Conservation (phyloP, 1,140 invertebrate species). For the Brachionus rotundiformis region DNA sequence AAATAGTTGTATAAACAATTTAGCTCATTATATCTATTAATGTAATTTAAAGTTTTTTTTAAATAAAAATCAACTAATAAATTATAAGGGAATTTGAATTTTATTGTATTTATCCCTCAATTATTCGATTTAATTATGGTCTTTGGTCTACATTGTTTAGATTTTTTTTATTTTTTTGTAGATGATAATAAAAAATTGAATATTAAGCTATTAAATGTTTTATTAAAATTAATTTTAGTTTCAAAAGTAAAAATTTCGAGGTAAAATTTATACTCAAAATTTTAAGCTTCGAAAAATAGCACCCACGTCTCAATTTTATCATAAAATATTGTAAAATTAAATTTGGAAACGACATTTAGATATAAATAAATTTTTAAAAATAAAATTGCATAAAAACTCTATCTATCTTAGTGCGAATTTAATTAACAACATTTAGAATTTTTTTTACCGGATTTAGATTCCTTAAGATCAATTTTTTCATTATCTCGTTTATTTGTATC, state of each 20-base stretch:
- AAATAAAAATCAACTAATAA: too few species aligned
- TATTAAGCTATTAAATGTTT: background rate
- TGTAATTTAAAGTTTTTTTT: too few species aligned
- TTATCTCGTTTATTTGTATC: conserved; percentile 16
- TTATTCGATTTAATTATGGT: too few species aligned
- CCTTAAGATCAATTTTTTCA: conserved; percentile 25
- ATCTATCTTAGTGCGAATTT: background rate
- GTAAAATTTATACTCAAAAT: background rate
- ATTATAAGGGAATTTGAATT: too few species aligned
- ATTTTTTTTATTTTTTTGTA: too few species aligned
- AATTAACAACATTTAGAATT: conserved; percentile 29
- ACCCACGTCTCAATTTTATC: background rate
- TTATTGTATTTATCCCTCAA: too few species aligned
- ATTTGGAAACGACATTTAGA: background rate
- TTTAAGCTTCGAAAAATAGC: background rate
- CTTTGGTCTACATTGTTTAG: too few species aligned
- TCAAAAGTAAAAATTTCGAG: background rate
- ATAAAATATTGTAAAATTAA: background rate
- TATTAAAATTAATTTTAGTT: background rate
- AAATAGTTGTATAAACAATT: too few species aligned
- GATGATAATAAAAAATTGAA: too few species aligned
- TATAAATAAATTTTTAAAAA: background rate
- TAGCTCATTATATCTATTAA: too few species aligned
- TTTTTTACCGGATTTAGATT: background rate
- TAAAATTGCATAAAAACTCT: conserved; percentile 6